Conservation (phyloP, 2,113 vertebrate species). For the Zootoca vivipara region DNA sequence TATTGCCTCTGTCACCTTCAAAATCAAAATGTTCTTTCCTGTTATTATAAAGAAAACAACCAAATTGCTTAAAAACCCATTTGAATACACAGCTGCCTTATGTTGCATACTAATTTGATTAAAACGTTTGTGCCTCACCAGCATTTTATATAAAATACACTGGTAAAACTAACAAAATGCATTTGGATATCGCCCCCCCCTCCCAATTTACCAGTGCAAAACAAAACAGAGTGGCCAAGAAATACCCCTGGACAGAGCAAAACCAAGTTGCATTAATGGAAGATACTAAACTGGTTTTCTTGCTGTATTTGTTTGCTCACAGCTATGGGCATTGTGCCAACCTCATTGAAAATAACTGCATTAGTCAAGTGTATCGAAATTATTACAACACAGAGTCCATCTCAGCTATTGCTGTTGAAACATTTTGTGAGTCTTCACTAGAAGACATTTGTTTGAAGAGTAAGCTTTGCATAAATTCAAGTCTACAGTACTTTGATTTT, state of each 20-base stretch:
- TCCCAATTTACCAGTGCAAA: constrained; percentile 49
- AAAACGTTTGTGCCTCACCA: constrained; percentile 80
- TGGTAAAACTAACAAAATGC: constrained; percentile 79
- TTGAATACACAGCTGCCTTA: constrained; percentile 88
- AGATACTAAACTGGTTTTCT: constrained; percentile 71
- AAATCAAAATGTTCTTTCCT: constrained; percentile 90
- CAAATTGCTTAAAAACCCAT: constrained; percentile 90
- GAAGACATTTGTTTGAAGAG: constrained; percentile 71
- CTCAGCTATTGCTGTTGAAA: constrained; percentile 80
- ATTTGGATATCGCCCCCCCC: constrained; percentile 55
- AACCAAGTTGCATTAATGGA: constrained; percentile 63
- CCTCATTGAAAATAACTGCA: constrained; percentile 86
- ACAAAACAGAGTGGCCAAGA: constrained; percentile 50
- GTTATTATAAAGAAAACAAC: constrained; percentile 91
- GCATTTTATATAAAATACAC: constrained; percentile 77
- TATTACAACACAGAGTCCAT: constrained; percentile 85
- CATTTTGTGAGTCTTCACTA: constrained; percentile 76
- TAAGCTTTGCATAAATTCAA: constrained; percentile 67
- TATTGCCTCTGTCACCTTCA: constrained; percentile 91
- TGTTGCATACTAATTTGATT: constrained; percentile 91
- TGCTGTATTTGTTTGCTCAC: constrained; percentile 79
- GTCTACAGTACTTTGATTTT: constrained; percentile 65
- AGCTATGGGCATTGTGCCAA: constrained; percentile 83
- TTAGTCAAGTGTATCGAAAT: constrained; percentile 88
- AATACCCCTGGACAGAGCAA: constrained; percentile 61